These are phyloP conservation scores for Pharmacophagus antenor DNA, from an alignment of 2,888 invertebrate genomes.

Conservation along the genomic window DNA sequence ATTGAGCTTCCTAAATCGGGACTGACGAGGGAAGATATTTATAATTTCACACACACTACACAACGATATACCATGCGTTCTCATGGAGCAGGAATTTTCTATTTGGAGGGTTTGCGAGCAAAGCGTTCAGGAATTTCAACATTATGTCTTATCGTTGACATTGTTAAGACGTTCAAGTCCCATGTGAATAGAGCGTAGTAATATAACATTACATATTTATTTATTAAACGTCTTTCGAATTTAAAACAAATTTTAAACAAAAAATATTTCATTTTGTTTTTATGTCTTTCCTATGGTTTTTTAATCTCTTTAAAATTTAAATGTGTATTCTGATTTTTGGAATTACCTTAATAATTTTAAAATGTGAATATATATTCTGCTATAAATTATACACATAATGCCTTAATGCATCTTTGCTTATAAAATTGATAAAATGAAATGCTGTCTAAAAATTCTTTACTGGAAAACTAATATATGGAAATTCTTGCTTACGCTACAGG, in stretches of 20 bases:
- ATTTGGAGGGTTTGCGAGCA: constrained; percentile 49
- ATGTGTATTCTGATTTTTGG: too few species aligned
- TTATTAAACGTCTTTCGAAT: too few species aligned
- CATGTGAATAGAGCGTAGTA: neutral
- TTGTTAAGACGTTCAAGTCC: constrained; percentile 5
- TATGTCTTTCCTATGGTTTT: too few species aligned
- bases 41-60: constrained; percentile 65
- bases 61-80: constrained; percentile 47
- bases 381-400: too few species aligned
- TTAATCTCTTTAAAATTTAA: too few species aligned
- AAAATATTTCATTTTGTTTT: too few species aligned
- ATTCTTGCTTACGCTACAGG: neutral
- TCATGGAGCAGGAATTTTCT: constrained; percentile 63
- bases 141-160: constrained; percentile 34
- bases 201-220: neutral
- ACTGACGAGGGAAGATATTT: constrained; percentile 64
- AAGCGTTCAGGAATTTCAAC: constrained; percentile 39
- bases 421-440: neutral
- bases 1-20: constrained; percentile 66
- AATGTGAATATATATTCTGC: too few species aligned
- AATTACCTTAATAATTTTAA: too few species aligned
- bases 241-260: too few species aligned
- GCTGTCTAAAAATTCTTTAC: too few species aligned
- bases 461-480: neutral
- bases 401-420: too few species aligned